Evolutionary conservation across 2,888 invertebrate species (phyloP).

Genomic region (Ligdia adustata): DNA sequence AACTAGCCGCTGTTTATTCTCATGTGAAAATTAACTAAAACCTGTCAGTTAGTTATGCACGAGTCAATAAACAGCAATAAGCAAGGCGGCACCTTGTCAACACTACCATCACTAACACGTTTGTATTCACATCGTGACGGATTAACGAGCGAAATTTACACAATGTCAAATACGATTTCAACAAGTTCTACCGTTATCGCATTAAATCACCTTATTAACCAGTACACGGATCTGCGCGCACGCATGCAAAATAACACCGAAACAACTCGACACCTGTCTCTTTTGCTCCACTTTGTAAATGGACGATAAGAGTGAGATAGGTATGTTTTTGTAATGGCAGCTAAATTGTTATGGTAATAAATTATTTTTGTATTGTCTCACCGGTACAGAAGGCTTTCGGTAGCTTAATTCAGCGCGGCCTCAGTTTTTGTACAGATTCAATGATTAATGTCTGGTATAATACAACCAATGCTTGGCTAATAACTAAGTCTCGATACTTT

Average conservation of each 20-base stretch:
- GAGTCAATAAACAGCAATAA: conserved; percentile 8
- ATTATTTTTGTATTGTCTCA: conserved; percentile 44
- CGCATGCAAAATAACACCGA: conserved; percentile 52
- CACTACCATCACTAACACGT: conserved; percentile 10
- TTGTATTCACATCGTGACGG: conserved; percentile 22
- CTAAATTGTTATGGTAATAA: conserved; percentile 41
- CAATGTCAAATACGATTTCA: conserved; percentile 44
- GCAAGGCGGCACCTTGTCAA: conserved; percentile 1
- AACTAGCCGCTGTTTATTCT: no score
- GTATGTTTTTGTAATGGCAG: conserved; percentile 18
- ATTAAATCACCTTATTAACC: conserved; percentile 63
- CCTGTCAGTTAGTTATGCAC: no score
- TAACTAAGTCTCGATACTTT: no score
- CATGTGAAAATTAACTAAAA: no score
- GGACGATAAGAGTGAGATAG: conserved; percentile 33
- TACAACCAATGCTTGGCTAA: no score
- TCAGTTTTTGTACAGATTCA: conserved; percentile 11
- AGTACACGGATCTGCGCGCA: conserved; percentile 49
- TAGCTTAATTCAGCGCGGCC: conserved; percentile 25
- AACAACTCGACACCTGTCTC: conserved; percentile 35
- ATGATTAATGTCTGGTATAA: conserved; percentile 12
- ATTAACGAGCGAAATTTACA: conserved; percentile 32
- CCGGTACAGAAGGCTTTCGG: conserved; percentile 33
- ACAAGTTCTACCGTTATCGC: conserved; percentile 55
- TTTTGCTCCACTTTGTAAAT: conserved; percentile 24